These are phyloP conservation scores for Danaus plexippus DNA, from an alignment of 1,140 invertebrate species.

Conservation along the genomic window DNA sequence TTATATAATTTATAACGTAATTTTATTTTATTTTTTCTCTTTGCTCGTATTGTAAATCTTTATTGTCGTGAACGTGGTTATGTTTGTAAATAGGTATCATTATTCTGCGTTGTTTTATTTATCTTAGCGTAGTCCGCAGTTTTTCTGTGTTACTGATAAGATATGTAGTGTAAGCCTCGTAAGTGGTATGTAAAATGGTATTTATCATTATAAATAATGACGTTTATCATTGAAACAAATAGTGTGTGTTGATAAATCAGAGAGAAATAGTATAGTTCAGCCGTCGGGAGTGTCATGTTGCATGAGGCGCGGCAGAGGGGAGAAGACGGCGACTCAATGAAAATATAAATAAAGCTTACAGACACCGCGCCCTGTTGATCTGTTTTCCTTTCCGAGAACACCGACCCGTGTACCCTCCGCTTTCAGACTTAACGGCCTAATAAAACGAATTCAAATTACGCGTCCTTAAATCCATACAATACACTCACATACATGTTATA, in stretches of 20 bases:
- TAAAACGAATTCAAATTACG: not conserved
- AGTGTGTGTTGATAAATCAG: not conserved
- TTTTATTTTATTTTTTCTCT: no score
- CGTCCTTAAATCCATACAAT: not conserved
- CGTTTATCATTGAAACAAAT: not conserved
- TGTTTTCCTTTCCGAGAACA: slow-evolving; percentile 46
- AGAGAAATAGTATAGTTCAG: no score
- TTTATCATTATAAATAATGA: not conserved
- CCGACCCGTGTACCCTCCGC: slow-evolving; percentile 8
- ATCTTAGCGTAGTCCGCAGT: slow-evolving; percentile 13
- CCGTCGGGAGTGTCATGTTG: slow-evolving; percentile 25
- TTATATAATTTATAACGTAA: no score
- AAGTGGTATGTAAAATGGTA: not conserved
- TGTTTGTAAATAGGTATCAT: not conserved
- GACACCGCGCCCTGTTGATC: slow-evolving; percentile 43
- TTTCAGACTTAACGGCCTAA: not conserved
- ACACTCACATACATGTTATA: slow-evolving; percentile 5
- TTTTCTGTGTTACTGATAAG: slow-evolving; percentile 15
- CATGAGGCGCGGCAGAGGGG: slow-evolving; percentile 19
- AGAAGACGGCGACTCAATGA: slow-evolving; percentile 35
- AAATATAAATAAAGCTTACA: slow-evolving; percentile 46
- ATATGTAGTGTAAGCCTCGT: not conserved
- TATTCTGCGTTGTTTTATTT: slow-evolving; percentile 6
- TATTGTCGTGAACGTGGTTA: no score
- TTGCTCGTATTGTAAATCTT: no score